Conservation (phyloP, 2,888 invertebrate genomes). For the Acronicta leporina region DNA sequence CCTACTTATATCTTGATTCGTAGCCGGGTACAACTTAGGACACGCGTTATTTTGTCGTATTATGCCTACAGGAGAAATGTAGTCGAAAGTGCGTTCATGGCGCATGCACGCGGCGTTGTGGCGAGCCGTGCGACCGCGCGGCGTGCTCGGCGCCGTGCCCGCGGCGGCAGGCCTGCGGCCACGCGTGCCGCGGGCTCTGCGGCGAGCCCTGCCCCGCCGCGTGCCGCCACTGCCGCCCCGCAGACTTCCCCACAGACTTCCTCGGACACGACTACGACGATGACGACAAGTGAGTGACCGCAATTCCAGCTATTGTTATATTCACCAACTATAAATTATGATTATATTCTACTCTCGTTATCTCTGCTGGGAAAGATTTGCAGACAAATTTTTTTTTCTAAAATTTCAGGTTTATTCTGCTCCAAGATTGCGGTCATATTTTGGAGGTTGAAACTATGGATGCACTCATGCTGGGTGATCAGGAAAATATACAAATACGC, state of each 20-base stretch:
- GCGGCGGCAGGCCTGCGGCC: constrained; percentile 83
- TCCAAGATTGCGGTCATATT: constrained; percentile 87
- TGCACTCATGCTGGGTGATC: constrained; percentile 72
- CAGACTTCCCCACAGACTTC: constrained; percentile 79
- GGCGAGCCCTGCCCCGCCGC: constrained; percentile 91
- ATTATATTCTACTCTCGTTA: no score
- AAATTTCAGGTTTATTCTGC: constrained; percentile 80
- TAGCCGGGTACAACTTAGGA: no score
- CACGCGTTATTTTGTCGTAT: no score
- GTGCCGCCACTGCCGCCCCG: constrained; percentile 89
- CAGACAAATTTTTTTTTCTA: neutral
- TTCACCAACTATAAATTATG: no score
- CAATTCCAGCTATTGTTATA: neutral
- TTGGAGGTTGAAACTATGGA: constrained; percentile 84
- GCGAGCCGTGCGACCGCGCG: constrained; percentile 77
- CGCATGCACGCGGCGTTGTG: constrained; percentile 81
- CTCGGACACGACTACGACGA: constrained; percentile 79
- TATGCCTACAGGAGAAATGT: constrained; percentile 74
- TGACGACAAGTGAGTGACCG: constrained; percentile 78
- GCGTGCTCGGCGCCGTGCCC: constrained; percentile 82
- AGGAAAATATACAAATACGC: constrained; percentile 70
- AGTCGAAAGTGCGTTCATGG: constrained; percentile 82
- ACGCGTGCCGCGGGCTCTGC: constrained; percentile 92
- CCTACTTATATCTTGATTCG: no score
- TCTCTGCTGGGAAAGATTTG: no score